Base-by-base conservation (phyloP, 2,888 invertebrate species). In the Andrena dorsata region DNA sequence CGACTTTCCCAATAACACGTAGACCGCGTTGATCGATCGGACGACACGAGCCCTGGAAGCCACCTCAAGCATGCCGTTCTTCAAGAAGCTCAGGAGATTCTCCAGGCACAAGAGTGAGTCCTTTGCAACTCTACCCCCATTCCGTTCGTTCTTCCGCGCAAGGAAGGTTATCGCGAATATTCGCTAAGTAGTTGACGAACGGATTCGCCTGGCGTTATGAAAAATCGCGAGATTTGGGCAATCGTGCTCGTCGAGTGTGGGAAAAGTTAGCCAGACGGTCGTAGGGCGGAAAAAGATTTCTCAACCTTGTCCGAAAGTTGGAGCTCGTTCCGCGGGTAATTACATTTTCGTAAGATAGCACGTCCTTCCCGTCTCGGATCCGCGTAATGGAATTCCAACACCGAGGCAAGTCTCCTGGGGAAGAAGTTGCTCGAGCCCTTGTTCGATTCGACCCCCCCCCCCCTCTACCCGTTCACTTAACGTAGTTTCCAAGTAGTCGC, bases 41-140 rank as follows among this genome's bases (percentile, higher is more conserved):
- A 65, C n/a, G 49, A 32, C 7, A 32, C 51, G 23, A 20, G 20
- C 20, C 20, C 51, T 72, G 51, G 35, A 23, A 32, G 20, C 16
- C 3, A 41, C 20, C 32, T 41, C 23, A 56, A 83, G 63, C 69
- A 93, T 93, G 93, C 91, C 92, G 66, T 91, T 93, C 82, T 93
- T 93, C 85, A 93, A 93, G 83, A 93, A 93, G 83, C 82, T 93
- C 53, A 83, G 90, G 32, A 90, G 91, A 84, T 92, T 92, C 76
- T 85, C 92, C 75, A 90, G 90, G 64, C 92, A 92, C 80, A 92
- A 92, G 82, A 93, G 93, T 93, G 80, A 93, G 93, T 91, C n/a
- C 1, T 32, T 26, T 2, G 2, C 8, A 0, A 20, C 60, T 51
- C 26, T 23, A 26, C 16, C 7, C 8, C 4, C 1, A 10, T 28